Conservation (phyloP, 2,888 invertebrate species). For the Chamaedrilus cognettii region DNA sequence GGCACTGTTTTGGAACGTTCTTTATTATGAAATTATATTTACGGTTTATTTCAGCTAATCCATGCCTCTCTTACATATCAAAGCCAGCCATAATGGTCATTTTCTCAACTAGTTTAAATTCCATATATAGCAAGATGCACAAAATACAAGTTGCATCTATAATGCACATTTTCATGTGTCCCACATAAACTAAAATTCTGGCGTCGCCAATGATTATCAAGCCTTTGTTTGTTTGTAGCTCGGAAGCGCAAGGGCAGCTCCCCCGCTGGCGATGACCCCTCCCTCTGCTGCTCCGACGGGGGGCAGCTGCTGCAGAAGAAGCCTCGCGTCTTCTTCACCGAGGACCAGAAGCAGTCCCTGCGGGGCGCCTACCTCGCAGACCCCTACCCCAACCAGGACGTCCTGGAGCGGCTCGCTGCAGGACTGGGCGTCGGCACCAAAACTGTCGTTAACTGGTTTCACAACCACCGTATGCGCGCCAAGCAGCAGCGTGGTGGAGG, state of each 20-base stretch:
- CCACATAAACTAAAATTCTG: too few species aligned
- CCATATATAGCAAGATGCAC: too few species aligned
- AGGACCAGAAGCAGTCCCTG: constrained; percentile 97
- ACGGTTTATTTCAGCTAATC: too few species aligned
- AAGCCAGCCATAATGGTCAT: too few species aligned
- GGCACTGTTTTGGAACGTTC: too few species aligned
- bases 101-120: too few species aligned
- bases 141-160: too few species aligned
- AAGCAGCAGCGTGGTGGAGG: constrained; percentile 63
- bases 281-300: constrained; percentile 4
- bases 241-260: constrained; percentile 30
- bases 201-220: too few species aligned
- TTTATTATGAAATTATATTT: too few species aligned
- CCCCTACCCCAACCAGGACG: constrained; percentile 95
- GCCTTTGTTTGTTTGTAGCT: constrained; percentile 18
- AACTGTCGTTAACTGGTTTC: constrained; percentile 99
- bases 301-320: constrained; percentile 49
- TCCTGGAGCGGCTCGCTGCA: constrained; percentile 90
- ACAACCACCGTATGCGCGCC: constrained; percentile 98
- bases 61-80: too few species aligned
- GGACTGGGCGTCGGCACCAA: constrained; percentile 89
- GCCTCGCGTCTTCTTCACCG: constrained; percentile 94
- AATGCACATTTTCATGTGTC: too few species aligned
- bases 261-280: constrained; percentile 16
- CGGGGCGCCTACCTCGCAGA: constrained; percentile 92